A percentile compares a stretch with the other conserved stretches of the same genome.
Evolutionary conservation across 2,888 invertebrate genomes (phyloP).

Genomic region (Artemia sinica): DNA sequence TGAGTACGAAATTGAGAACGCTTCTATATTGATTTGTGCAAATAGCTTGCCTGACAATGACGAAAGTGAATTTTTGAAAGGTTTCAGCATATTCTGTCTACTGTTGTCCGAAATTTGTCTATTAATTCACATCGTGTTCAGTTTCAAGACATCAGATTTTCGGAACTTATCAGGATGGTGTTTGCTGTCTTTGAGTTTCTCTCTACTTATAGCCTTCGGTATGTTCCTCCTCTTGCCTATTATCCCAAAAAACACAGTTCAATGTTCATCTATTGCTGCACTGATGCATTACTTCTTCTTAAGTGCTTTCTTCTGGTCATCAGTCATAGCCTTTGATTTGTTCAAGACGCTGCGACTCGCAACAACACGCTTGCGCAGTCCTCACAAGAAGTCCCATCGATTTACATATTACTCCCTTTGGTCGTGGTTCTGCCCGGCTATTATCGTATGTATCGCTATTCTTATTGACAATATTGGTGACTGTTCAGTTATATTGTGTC

Average conservation of each 20-base stretch:
- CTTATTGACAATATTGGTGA: slow-evolving; percentile 30
- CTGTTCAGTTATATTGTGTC: slow-evolving; percentile 28
- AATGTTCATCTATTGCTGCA: slow-evolving; percentile 34
- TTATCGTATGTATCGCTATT: slow-evolving; percentile 31
- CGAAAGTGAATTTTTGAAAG: slow-evolving; percentile 32
- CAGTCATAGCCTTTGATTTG: slow-evolving; percentile 38
- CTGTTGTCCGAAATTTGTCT: slow-evolving; percentile 36
- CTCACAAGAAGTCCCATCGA: slow-evolving; percentile 32
- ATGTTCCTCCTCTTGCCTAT: slow-evolving; percentile 34
- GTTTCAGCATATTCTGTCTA: slow-evolving; percentile 35
- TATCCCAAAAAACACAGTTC: slow-evolving; percentile 26
- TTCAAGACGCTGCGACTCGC: slow-evolving; percentile 35
- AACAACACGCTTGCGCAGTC: slow-evolving; percentile 34
- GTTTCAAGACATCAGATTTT: slow-evolving; percentile 34
- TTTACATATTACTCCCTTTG: slow-evolving; percentile 34
- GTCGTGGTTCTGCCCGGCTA: slow-evolving; percentile 34
- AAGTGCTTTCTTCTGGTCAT: slow-evolving; percentile 40
- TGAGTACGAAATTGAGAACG: slow-evolving; percentile 30
- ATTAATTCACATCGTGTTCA: slow-evolving; percentile 34
- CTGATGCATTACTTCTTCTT: slow-evolving; percentile 37
- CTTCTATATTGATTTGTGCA: slow-evolving; percentile 31
- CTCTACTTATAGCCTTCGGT: slow-evolving; percentile 36
- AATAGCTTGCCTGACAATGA: slow-evolving; percentile 27
- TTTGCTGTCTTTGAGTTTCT: slow-evolving; percentile 35
- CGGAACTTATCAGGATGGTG: slow-evolving; percentile 38